These are phyloP conservation scores for Chelon labrosus DNA, from an alignment of 2,797 vertebrate genomes.

Conservation along the genomic window DNA sequence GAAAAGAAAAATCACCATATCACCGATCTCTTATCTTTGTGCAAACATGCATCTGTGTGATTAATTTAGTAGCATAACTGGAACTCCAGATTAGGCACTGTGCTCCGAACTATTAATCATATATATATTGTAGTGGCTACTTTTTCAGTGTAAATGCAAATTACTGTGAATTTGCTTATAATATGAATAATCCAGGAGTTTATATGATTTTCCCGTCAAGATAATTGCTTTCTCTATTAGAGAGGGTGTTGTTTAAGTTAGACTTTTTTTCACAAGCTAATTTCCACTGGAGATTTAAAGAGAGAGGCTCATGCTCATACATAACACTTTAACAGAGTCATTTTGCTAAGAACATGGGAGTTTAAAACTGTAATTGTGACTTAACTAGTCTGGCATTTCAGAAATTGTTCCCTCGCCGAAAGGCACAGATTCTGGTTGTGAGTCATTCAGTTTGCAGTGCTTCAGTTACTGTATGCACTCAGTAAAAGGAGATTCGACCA, in stretches of 20 bases:
- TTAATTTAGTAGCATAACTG: not conserved
- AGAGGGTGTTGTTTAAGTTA: not conserved
- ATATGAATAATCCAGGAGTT: not conserved
- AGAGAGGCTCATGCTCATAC: not conserved
- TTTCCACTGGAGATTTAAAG: not conserved
- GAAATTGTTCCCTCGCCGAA: constrained; percentile 13
- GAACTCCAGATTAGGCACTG: not conserved
- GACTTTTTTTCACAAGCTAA: not conserved
- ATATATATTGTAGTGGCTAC: not conserved
- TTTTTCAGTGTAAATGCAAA: constrained; percentile 2
- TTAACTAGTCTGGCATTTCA: constrained; percentile 23
- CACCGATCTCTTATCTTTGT: not conserved
- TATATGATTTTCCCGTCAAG: too few relatives aligned
- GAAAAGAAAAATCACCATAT: not conserved
- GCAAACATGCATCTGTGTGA: not conserved
- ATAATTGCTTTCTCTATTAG: not conserved
- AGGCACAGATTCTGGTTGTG: constrained; percentile 20
- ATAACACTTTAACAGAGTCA: not conserved
- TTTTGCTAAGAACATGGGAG: not conserved
- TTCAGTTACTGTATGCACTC: constrained; percentile 5
- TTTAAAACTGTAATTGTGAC: constrained; percentile 25
- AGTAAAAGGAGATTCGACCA: not conserved
- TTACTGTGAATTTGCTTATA: not conserved
- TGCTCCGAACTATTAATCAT: not conserved
- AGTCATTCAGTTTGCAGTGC: constrained; percentile 21